These are phyloP conservation scores for Buceros bicornis DNA, from an alignment of 2,797 vertebrate species.

Conservation along the genomic window DNA sequence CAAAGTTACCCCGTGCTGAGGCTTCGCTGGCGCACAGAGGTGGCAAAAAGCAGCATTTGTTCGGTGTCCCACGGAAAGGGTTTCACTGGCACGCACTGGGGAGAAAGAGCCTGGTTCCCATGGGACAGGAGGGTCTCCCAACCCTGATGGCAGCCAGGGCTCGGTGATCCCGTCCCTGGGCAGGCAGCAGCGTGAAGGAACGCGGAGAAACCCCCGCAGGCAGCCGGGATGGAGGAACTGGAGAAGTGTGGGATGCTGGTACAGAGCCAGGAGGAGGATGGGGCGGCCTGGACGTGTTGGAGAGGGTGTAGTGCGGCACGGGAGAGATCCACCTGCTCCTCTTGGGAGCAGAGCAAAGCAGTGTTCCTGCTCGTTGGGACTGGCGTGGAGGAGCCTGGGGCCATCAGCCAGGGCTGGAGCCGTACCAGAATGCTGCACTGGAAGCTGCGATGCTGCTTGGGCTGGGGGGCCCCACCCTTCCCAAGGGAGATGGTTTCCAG, in stretches of 20 bases:
- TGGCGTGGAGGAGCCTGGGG: not conserved
- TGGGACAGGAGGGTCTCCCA: not conserved
- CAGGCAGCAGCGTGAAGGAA: not conserved
- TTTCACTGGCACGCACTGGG: not conserved
- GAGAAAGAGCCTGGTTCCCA: not conserved
- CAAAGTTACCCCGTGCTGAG: rapidly evolving
- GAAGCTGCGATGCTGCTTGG: not conserved
- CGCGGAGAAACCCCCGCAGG: not conserved
- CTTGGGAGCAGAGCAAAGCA: not conserved
- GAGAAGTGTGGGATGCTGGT: not conserved
- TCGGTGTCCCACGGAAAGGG: not conserved
- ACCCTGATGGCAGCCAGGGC: not conserved
- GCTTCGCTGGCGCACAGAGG: not conserved
- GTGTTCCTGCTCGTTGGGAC: not conserved
- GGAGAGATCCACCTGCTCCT: rapidly evolving
- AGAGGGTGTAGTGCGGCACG: rapidly evolving
- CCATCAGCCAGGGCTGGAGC: not conserved
- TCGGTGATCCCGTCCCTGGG: not conserved
- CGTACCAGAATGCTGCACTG: not conserved
- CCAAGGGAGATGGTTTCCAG: constrained; percentile 19
- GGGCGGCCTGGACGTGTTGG: not conserved
- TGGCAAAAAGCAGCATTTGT: not conserved
- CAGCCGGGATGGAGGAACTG: not conserved
- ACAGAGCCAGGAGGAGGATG: not conserved
- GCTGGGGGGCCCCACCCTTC: constrained; percentile 27